Evolutionary conservation across 1,140 invertebrate genomes (phyloP).

Genomic region (Chymomyza costata): DNA sequence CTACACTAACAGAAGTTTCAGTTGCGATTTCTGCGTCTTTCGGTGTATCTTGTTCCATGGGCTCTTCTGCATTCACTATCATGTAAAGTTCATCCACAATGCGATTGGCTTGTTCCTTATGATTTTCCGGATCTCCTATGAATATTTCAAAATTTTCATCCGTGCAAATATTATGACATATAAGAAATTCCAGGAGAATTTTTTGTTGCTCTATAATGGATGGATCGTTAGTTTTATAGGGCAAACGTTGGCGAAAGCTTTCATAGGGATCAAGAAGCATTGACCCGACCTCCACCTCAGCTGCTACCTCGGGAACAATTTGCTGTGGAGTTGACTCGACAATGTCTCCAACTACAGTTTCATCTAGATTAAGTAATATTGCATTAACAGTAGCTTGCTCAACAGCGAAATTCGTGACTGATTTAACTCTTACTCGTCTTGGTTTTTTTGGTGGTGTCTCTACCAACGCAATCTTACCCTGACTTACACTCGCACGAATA

Average conservation of each 20-base stretch:
- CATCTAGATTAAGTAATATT: slow-evolving; percentile 60
- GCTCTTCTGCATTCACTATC: slow-evolving; percentile 49
- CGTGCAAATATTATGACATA: slow-evolving; percentile 64
- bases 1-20: neutral
- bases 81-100: slow-evolving; percentile 60
- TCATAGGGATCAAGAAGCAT: slow-evolving; percentile 25
- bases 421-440: slow-evolving; percentile 44
- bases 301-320: neutral
- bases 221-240: slow-evolving; percentile 58
- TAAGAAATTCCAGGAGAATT: slow-evolving; percentile 61
- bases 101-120: slow-evolving; percentile 57
- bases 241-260: slow-evolving; percentile 51
- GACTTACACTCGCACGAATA: slow-evolving; percentile 55
- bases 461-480: slow-evolving; percentile 57
- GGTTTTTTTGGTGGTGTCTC: slow-evolving; percentile 33
- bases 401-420: slow-evolving; percentile 53
- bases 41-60: slow-evolving; percentile 1
- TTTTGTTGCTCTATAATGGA: slow-evolving; percentile 54
- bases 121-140: slow-evolving; percentile 63
- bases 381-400: slow-evolving; percentile 69
- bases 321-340: slow-evolving; percentile 27
- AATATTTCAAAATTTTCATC: slow-evolving; percentile 70
- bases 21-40: neutral
- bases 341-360: slow-evolving; percentile 53
- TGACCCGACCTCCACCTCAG: neutral